These are phyloP conservation scores for Microtus montanus DNA, from an alignment of 2,113 vertebrate species.

Conservation along the genomic window DNA sequence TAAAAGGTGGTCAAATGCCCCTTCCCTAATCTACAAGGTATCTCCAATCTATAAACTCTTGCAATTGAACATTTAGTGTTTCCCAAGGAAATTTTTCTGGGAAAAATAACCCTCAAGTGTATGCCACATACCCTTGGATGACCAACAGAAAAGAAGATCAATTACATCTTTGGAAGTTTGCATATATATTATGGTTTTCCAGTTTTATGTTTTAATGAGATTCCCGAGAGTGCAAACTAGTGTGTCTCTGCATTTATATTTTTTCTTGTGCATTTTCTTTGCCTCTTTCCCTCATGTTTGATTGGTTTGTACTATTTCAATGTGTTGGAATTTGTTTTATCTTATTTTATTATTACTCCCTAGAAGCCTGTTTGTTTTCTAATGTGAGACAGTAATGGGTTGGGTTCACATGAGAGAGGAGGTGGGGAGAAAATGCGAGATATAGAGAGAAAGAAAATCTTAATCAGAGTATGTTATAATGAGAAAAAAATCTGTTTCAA, in stretches of 20 bases:
- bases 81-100: too few species aligned
- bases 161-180: too few species aligned
- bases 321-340: not conserved
- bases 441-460: not conserved
- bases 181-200: not conserved
- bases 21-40: too few species aligned
- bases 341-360: not conserved
- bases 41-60: too few species aligned
- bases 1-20: too few species aligned
- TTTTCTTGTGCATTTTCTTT: not conserved
- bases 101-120: not conserved
- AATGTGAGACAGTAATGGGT: not conserved
- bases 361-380: not conserved
- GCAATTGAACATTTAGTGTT: too few species aligned
- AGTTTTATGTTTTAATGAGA: not conserved
- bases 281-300: not conserved
- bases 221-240: not conserved
- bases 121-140: not conserved
- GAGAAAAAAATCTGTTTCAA: not conserved
- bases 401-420: not conserved
- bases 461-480: not conserved
- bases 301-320: not conserved
- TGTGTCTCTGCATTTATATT: not conserved
- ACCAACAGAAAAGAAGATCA: not conserved
- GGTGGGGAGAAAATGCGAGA: not conserved